Conservation (phyloP, 2,888 invertebrate genomes). For the Ernsta delagoae region DNA sequence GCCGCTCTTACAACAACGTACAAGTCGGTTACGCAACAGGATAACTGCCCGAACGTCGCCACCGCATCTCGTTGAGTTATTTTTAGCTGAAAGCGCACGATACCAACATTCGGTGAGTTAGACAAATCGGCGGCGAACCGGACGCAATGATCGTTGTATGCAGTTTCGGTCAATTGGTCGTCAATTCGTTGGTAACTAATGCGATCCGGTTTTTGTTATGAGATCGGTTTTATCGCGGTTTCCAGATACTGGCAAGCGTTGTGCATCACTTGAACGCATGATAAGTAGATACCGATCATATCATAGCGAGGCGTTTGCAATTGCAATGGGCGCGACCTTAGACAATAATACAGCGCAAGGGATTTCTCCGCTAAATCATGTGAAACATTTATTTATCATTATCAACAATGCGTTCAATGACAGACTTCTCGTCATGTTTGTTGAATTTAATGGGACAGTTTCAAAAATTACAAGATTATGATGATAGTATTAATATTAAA, state of each 20-base stretch:
- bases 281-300: too few relatives aligned
- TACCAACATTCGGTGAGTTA: conserved; percentile 25
- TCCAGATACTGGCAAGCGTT: conserved; percentile 8
- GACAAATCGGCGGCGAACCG: conserved; percentile 52
- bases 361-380: too few relatives aligned
- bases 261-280: conserved; percentile 39
- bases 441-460: too few relatives aligned
- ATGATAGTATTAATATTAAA: too few relatives aligned
- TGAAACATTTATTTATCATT: too few relatives aligned
- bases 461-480: too few relatives aligned
- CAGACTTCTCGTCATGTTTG: too few relatives aligned
- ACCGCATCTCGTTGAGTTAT: conserved; percentile 24
- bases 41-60: not conserved
- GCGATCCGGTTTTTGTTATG: conserved; percentile 51
- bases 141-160: conserved; percentile 52
- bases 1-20: not conserved
- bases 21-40: conserved; percentile 4
- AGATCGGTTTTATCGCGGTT: conserved; percentile 38
- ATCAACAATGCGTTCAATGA: too few relatives aligned
- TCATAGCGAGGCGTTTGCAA: too few relatives aligned
- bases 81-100: conserved; percentile 40
- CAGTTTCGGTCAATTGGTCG: conserved; percentile 56
- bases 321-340: too few relatives aligned
- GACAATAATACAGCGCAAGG: too few relatives aligned
- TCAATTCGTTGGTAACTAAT: conserved; percentile 53